A percentile compares a stretch with the other conserved stretches of the same genome.
Conservation (phyloP, 2,888 invertebrate genomes). For the Heliconius ethilla region DNA sequence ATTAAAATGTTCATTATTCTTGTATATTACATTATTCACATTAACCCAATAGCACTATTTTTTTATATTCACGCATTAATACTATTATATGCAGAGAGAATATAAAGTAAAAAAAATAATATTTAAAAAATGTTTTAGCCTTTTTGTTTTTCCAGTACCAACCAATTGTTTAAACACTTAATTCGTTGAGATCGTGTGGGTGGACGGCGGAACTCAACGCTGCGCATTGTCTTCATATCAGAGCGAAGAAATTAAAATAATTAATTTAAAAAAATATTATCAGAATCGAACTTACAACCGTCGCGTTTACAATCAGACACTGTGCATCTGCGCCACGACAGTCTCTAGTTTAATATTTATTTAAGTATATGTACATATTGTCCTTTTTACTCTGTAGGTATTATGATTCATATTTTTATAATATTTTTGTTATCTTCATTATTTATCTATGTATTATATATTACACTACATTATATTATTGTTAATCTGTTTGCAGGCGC, state of each 20-base stretch:
- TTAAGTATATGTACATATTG: not conserved
- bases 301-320: not conserved
- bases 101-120: too few relatives aligned
- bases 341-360: not conserved
- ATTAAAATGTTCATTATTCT: not conserved
- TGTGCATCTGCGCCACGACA: too few relatives aligned
- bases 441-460: constrained; percentile 39
- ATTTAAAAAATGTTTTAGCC: too few relatives aligned
- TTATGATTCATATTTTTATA: not conserved
- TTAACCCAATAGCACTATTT: not conserved
- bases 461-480: constrained; percentile 44
- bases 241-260: not conserved
- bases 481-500: constrained; percentile 50
- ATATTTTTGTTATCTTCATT: constrained; percentile 18
- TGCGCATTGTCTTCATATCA: not conserved
- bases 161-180: too few relatives aligned
- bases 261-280: not conserved
- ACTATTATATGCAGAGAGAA: not conserved
- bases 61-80: not conserved
- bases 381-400: not conserved
- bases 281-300: not conserved
- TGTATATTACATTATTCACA: not conserved
- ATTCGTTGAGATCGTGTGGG: not conserved
- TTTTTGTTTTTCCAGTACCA: too few relatives aligned
- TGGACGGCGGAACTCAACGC: not conserved